phyloP scores from a whole-genome alignment of 2,797 vertebrate genomes.

The Epinephelus malabaricus region DNA sequence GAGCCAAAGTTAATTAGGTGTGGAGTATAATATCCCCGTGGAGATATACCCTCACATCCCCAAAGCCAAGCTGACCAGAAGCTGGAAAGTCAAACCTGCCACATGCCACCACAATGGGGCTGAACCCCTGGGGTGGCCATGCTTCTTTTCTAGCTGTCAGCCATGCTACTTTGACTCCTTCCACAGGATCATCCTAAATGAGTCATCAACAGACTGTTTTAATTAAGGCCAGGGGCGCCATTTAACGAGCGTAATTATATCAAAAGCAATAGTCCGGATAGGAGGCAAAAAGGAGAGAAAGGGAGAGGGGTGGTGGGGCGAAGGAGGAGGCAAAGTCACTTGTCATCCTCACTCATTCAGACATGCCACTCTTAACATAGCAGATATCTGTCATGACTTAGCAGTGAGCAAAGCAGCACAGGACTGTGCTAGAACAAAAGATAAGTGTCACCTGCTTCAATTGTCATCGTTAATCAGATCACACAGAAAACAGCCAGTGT shows the following conservation, averaged over 20 bases:
- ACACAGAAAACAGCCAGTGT: background rate
- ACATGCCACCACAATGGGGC: conserved; percentile 39
- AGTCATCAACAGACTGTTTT: conserved; percentile 83
- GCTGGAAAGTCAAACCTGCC: conserved; percentile 54
- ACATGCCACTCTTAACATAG: conserved; percentile 26
- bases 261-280: conserved; percentile 58
- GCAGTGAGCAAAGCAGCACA: background rate
- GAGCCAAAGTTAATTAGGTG: conserved; percentile 80
- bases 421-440: background rate
- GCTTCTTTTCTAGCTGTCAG: conserved; percentile 50
- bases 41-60: conserved; percentile 57
- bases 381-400: conserved; percentile 17
- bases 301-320: conserved; percentile 10
- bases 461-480: background rate
- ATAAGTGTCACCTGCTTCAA: background rate
- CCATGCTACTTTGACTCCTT: conserved; percentile 67
- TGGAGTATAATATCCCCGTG: conserved; percentile 66
- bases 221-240: conserved; percentile 80
- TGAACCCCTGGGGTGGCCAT: conserved; percentile 50
- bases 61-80: conserved; percentile 67
- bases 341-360: conserved; percentile 29
- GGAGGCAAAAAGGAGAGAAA: conserved; percentile 30
- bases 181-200: conserved; percentile 74
- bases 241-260: conserved; percentile 81
- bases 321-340: conserved; percentile 22